Percentiles rank a stretch among this genome's conserved stretches.
phyloP scores from a whole-genome alignment of 2,113 vertebrate species.

The Herpetotheres cachinnans region DNA sequence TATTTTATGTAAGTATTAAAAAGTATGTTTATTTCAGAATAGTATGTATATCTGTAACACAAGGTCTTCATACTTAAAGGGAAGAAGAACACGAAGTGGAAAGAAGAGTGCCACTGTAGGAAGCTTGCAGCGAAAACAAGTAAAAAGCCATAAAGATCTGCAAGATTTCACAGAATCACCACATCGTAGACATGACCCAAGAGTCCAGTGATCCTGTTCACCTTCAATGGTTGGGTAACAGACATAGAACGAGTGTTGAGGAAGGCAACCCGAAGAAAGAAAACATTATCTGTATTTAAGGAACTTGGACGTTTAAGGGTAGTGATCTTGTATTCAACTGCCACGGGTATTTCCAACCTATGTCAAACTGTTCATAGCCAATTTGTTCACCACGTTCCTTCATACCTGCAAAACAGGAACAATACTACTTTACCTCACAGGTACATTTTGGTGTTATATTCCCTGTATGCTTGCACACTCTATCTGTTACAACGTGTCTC shows the following conservation, averaged over 20 bases:
- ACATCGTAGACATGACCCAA: background rate
- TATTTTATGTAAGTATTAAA: background rate
- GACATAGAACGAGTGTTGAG: background rate
- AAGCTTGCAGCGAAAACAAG: background rate
- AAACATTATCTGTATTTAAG: background rate
- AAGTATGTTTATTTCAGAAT: background rate
- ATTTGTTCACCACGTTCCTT: background rate
- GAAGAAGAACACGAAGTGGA: background rate
- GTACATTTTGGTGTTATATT: background rate
- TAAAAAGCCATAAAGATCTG: background rate
- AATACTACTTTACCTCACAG: background rate
- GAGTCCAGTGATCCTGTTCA: background rate
- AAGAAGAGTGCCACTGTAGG: background rate
- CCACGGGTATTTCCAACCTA: background rate
- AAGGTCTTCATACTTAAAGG: background rate
- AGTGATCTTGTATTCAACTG: background rate
- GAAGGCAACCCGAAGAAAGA: background rate
- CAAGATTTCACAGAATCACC: background rate
- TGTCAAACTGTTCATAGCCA: background rate
- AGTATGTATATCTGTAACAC: background rate
- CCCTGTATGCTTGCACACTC: background rate
- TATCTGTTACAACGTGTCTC: background rate
- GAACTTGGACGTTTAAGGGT: background rate
- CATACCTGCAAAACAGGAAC: background rate
- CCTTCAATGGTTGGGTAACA: background rate